These are phyloP conservation scores for Amblyteles armatorius DNA, from an alignment of 2,888 invertebrate species.

Conservation along the genomic window DNA sequence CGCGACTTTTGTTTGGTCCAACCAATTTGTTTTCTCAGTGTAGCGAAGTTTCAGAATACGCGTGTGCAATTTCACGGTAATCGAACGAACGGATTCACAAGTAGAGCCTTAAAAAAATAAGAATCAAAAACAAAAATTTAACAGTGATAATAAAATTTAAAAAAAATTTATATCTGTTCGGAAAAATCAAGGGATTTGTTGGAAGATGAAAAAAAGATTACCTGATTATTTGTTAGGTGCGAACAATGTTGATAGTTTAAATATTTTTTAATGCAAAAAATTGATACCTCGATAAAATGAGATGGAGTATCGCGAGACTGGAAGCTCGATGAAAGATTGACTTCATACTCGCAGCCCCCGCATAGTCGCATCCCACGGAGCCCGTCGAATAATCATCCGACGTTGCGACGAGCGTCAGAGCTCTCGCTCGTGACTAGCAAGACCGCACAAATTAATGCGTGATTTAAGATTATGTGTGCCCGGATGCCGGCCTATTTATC, in stretches of 20 bases:
- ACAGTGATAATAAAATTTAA: neutral
- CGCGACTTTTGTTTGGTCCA: too few relatives aligned
- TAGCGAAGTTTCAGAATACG: too few relatives aligned
- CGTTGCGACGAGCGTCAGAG: slow-evolving; percentile 42
- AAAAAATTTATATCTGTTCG: neutral
- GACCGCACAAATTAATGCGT: slow-evolving; percentile 67
- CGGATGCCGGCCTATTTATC: slow-evolving; percentile 66
- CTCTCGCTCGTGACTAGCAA: slow-evolving; percentile 62
- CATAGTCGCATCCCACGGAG: slow-evolving; percentile 14
- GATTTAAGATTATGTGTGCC: slow-evolving; percentile 68
- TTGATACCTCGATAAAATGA: neutral
- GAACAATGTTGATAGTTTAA: neutral
- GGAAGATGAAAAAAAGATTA: neutral
- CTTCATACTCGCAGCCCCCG: slow-evolving; percentile 10
- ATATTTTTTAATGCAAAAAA: neutral
- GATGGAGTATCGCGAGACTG: neutral
- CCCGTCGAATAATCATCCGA: slow-evolving; percentile 48
- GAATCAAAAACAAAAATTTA: neutral
- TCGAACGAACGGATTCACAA: neutral
- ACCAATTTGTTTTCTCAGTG: too few relatives aligned
- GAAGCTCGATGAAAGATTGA: slow-evolving; percentile 3
- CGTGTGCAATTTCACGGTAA: neutral
- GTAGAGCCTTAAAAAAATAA: neutral
- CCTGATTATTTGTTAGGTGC: neutral
- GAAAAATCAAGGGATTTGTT: neutral